Evolutionary conservation across 2,888 invertebrate genomes (phyloP), one percentile per base, ranked within the genome.

Genomic region (Ellobium chinense): DNA sequence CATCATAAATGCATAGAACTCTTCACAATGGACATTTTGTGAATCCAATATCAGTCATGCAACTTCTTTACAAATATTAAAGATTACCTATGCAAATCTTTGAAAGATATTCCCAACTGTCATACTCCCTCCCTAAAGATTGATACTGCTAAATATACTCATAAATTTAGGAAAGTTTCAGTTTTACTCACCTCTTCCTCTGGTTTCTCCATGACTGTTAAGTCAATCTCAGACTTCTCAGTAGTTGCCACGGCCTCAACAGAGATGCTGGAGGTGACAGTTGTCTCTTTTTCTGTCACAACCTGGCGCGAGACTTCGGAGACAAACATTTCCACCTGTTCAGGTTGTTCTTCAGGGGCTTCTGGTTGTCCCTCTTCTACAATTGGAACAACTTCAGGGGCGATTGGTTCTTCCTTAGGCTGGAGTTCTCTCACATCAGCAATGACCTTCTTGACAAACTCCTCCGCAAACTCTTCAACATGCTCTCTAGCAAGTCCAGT

Each of bases 401-500:
- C 70, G 68, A 82, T 58, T 21, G 78, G 73, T 68, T 81, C 82
- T 63, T 79, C 83, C 39, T 65, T n/a, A 31, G 80, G 82, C 21
- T 81, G 69, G 14, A 74, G 75, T 81, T 83, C 84, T 78, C 82
- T 82, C 21, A 85, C 82, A 65, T 82, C 84, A 14, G 84, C 84
- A 46, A 84, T 82, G 60, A 85, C 79, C 56, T 84, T 83, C 31
- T 84, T 63, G 0, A 80, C 83, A 74, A 84, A 81, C 46, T 83
- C 82, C 31, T 84, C 83, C 31, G 84, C 82, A 81, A 84, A 83
- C 31, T 80, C 70, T 75, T 84, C 84, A 62, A 85, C 80, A 29
- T 80, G 70, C 34, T 84, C 83, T n/a, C 75, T 78, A 9, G 78
- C 80, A 4, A 77, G 75, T 63, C 29, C 34, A 36, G 69, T 79